These are phyloP conservation scores for Triops longicaudatus DNA, from an alignment of 1,140 invertebrate species.

Conservation along the genomic window DNA sequence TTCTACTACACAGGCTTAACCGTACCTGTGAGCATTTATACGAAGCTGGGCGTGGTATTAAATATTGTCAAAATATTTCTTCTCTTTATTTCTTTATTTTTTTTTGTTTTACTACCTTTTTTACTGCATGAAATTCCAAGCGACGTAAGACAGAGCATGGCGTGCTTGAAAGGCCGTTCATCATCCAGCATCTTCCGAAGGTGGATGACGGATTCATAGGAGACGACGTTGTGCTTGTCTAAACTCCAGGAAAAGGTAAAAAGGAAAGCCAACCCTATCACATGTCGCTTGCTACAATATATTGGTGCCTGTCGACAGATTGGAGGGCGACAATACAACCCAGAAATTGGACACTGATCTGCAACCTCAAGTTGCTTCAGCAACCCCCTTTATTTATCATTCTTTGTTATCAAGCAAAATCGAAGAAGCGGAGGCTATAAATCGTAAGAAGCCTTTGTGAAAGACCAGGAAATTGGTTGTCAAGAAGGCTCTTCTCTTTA, in stretches of 20 bases:
- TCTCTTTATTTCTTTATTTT: too few species aligned
- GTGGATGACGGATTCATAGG: neutral
- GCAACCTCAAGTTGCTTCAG: too few species aligned
- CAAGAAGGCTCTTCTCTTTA: neutral
- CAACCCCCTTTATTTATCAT: neutral
- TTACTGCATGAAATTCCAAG: neutral
- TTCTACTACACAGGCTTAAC: too few species aligned
- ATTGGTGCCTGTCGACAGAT: too few species aligned
- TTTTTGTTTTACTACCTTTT: too few species aligned
- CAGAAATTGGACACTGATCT: too few species aligned
- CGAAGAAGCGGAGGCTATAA: neutral
- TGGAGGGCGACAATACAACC: too few species aligned
- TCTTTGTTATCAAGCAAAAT: neutral
- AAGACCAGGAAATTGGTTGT: constrained; percentile 15
- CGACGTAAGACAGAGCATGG: neutral
- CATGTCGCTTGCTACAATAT: too few species aligned
- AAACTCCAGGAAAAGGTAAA: neutral
- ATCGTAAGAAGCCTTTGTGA: neutral
- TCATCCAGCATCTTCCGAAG: neutral
- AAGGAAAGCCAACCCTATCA: too few species aligned
- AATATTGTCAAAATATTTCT: too few species aligned
- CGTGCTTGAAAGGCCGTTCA: neutral
- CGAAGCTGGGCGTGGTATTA: too few species aligned
- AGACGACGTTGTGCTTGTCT: neutral
- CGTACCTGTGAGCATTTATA: too few species aligned